Base-by-base conservation (phyloP, 1,140 invertebrate genomes). In the Hyphantria cunea region DNA sequence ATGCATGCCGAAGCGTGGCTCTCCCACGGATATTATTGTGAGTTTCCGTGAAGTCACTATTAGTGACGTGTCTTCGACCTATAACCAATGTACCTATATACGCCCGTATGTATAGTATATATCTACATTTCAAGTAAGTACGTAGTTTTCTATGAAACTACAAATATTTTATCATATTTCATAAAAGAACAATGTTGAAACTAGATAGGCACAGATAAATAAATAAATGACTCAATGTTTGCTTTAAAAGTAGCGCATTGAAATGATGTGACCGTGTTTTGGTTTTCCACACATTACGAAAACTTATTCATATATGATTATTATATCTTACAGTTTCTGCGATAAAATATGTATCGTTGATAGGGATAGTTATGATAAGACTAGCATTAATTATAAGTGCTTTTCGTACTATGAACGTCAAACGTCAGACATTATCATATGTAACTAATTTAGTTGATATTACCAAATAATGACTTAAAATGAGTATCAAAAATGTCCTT, bases 261-360 rank as follows among this genome's bases (percentile, higher is more conserved):
- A 47, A 42, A 25, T 61, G 37, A 60, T 56, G 47, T 55, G 67
- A 64, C 64, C 62, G 63, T 62, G 62, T 73, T 70, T 66, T 56
- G 65, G 49, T 66, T 64, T 64, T 66, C 59, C 53, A 55, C 49
- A 58, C 44, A 37, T 56, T 72, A 66, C 70, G 66, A 66, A 72
- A 68, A 66, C 58, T 25, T 44, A 25, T 41, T 50, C 42, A 13
- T 45, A 44, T 12, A 52, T 14, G 34, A 49, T 12, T 44, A 44
- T 13, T 13, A 50, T 42, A 42, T 56, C 33, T 51, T 53, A 51
- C 41, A 45, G 39, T 25, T 5, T 25, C 11, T 14, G 53, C 14
- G 67, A 69, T 69, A 69, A 69, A 60, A 51, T 32, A 17, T 25
- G 17, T 25, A 25, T 1, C 17, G 5, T 25, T 25, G 17, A 48